Percentiles rank a stretch among this genome's conserved stretches.
These are phyloP conservation scores for Triplophysa siluroides DNA, from an alignment of 2,113 vertebrate genomes.

Conservation along the genomic window DNA sequence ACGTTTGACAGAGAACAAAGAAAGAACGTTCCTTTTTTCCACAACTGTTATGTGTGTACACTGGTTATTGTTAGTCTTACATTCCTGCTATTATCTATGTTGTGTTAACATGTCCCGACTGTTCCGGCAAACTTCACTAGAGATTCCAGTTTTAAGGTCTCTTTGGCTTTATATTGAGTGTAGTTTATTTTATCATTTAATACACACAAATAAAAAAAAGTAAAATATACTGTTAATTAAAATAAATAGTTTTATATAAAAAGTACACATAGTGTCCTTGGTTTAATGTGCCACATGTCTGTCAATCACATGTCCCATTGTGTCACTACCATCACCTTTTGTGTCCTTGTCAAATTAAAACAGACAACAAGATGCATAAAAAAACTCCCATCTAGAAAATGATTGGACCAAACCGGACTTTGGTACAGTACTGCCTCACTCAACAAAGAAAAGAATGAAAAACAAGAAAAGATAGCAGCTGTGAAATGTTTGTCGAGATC, in stretches of 20 bases:
- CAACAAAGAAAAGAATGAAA: slow-evolving; percentile 7
- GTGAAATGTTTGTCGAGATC: slow-evolving; percentile 67
- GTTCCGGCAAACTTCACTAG: slow-evolving; percentile 34
- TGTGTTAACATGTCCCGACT: slow-evolving; percentile 46
- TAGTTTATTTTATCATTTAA: slow-evolving; percentile 3
- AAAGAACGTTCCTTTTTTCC: slow-evolving; percentile 53
- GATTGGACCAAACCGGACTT: slow-evolving; percentile 17
- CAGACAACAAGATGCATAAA: slow-evolving; percentile 10
- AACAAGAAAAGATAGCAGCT: slow-evolving; percentile 63
- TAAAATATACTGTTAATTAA: too few species aligned
- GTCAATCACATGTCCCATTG: not conserved
- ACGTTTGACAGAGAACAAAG: slow-evolving; percentile 66
- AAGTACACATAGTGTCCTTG: too few species aligned
- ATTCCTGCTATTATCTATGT: slow-evolving; percentile 55
- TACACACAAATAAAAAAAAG: not conserved
- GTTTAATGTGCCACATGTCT: not conserved
- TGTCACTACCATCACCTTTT: slow-evolving; percentile 15
- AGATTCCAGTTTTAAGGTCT: slow-evolving; percentile 16
- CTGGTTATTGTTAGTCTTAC: slow-evolving; percentile 36
- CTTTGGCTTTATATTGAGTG: not conserved
- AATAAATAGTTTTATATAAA: not conserved
- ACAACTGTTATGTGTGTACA: slow-evolving; percentile 26
- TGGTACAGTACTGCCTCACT: slow-evolving; percentile 28
- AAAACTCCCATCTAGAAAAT: slow-evolving; percentile 33
- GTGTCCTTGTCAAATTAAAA: slow-evolving; percentile 17